phyloP scores from a whole-genome alignment of 1,140 invertebrate genomes.

The Trichonephila inaurata region DNA sequence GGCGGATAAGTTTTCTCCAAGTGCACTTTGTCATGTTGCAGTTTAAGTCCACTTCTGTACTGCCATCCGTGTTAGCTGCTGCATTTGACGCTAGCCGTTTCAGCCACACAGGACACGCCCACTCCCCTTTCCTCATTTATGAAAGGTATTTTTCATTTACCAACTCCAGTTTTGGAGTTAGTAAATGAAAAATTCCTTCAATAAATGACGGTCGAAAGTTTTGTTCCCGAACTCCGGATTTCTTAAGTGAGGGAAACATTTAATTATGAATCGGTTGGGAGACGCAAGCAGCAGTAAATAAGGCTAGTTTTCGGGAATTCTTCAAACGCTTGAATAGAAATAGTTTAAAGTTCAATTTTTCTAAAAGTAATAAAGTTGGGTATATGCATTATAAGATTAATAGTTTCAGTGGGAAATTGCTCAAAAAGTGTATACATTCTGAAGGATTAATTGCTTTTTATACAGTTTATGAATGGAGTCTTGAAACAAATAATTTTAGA shows the following conservation, averaged over 20 bases:
- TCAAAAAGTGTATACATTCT: too few species aligned
- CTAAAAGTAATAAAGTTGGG: too few species aligned
- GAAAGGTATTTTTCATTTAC: slow-evolving; percentile 41
- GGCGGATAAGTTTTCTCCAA: slow-evolving; percentile 7
- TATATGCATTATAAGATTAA: too few species aligned
- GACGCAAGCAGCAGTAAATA: slow-evolving; percentile 5
- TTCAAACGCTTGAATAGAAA: background rate
- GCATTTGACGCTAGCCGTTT: slow-evolving; percentile 11
- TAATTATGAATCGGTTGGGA: slow-evolving; percentile 27
- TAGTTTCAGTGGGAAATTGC: too few species aligned
- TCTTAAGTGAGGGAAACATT: slow-evolving; percentile 19
- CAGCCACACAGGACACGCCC: slow-evolving; percentile 22
- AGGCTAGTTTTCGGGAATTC: background rate
- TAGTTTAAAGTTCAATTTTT: background rate
- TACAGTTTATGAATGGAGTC: too few species aligned
- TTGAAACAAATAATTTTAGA: too few species aligned
- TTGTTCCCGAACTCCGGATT: background rate
- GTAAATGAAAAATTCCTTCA: slow-evolving; percentile 41
- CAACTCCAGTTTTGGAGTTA: background rate
- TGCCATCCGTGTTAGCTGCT: slow-evolving; percentile 4
- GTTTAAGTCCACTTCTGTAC: background rate
- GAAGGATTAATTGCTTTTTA: too few species aligned
- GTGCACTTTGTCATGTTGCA: slow-evolving; percentile 40
- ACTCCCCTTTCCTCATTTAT: background rate
- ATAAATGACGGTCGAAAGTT: slow-evolving; percentile 36